Base-by-base conservation (phyloP, 1,140 invertebrate genomes). In the Drosophila lacteicornis region DNA sequence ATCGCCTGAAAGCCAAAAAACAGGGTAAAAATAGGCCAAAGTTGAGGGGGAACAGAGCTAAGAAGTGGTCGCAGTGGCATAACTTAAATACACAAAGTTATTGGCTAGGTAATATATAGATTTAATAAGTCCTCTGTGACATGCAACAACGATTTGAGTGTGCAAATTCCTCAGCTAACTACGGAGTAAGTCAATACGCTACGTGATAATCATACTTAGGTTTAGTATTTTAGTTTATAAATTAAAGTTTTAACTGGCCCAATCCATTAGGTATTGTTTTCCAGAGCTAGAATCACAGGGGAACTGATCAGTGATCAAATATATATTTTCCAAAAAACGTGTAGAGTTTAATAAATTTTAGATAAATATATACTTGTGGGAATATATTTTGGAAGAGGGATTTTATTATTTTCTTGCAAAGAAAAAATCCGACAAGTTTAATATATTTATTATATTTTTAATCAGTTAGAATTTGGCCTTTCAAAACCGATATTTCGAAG, bases 1-100 rank as follows among this genome's bases (percentile, higher is more conserved):
- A 91, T 99, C 97, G 93, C 97, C 96, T 97, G 92, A 30, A 92
- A 93, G 22, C 36, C 30, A 79, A 61, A 53, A 12, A 30, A 40
- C 1, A 78, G 3, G n/a, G 13, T 61, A 25, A 75, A 33, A 40
- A 17, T 7, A 30, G 12, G 22, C 9, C 46, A 4, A 4, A n/a
- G 38, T 11, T 9, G 17, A 11, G 4, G 9, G 2, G 15, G 0
- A 30, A 17, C 13, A 17, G 43, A 38, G 7, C 58, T 25, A 45
- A 17, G 9, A 33, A 59, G 12, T 43, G 17, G 25, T 63, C 27
- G 56, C 55, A 58, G 33, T 30, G 25, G 53, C 61, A 43, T 22
- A 17, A 43, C 7, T 65, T 13, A 3, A 42, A 33, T 45, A 36
- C 13, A n/a, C 25, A 17, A 22, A 43, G 33, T 8, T 25, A 8